Conservation (phyloP, 1,140 invertebrate species). For the Cyclargus thomasi region DNA sequence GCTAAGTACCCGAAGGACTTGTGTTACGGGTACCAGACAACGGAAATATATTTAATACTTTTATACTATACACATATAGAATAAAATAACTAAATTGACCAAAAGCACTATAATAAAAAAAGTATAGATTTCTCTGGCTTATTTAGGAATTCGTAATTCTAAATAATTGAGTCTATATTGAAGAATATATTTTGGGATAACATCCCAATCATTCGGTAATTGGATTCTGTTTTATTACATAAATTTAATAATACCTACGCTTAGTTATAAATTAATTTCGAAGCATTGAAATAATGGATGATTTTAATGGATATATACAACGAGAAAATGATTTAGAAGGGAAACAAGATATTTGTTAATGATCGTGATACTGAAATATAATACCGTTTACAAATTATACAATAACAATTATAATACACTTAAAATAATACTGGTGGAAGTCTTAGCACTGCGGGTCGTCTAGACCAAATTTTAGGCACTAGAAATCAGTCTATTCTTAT, state of each 20-base stretch:
- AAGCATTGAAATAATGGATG: background rate
- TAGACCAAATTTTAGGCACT: background rate
- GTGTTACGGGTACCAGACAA: too few species aligned
- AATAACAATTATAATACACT: slow-evolving; percentile 10
- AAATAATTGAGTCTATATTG: too few species aligned
- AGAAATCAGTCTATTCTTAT: slow-evolving; percentile 7
- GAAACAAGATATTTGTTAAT: background rate
- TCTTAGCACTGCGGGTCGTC: background rate
- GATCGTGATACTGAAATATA: background rate
- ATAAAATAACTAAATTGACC: too few species aligned
- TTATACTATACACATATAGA: too few species aligned
- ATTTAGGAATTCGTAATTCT: too few species aligned
- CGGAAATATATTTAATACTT: too few species aligned
- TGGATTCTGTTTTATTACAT: background rate
- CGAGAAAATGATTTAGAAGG: background rate
- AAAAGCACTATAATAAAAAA: too few species aligned
- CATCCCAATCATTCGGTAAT: background rate
- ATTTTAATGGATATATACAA: background rate
- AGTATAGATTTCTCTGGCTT: too few species aligned
- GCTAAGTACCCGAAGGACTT: too few species aligned
- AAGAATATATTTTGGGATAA: too few species aligned
- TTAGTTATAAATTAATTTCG: too few species aligned
- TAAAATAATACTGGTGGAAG: slow-evolving; percentile 14
- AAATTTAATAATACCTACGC: too few species aligned
- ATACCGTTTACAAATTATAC: background rate